Percentiles rank a stretch among this genome's conserved stretches.
phyloP scores from a whole-genome alignment of 2,888 invertebrate species.

The Stegana nigrithorax region DNA sequence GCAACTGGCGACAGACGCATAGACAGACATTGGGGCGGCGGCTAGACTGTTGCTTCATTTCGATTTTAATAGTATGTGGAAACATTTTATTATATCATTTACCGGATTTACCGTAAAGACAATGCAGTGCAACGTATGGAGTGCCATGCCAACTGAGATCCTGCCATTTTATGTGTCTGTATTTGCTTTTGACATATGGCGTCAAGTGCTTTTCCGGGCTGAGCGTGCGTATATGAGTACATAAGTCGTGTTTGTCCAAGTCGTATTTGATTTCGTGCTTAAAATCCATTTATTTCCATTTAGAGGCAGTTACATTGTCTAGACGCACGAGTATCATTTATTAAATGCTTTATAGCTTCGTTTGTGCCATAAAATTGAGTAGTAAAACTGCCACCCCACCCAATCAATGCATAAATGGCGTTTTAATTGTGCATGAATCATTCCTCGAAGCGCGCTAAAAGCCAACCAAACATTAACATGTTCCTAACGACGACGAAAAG shows the following conservation, averaged over 20 bases:
- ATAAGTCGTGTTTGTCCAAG: conserved; percentile 26
- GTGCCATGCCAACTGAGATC: conserved; percentile 33
- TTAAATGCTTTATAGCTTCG: conserved; percentile 57
- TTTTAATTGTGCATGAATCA: no score
- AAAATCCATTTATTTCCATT: conserved; percentile 62
- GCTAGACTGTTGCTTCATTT: conserved; percentile 22
- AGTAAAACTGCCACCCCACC: no score
- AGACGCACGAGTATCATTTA: conserved; percentile 60
- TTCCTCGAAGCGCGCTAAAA: background rate
- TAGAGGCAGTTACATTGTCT: conserved; percentile 60
- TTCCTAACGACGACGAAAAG: no score
- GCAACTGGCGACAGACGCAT: background rate
- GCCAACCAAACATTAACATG: no score
- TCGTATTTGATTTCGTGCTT: conserved; percentile 49
- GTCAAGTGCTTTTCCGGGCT: conserved; percentile 22
- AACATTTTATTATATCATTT: conserved; percentile 37
- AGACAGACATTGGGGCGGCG: background rate
- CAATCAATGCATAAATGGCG: no score
- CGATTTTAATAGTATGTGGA: conserved; percentile 24
- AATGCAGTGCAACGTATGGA: conserved; percentile 52
- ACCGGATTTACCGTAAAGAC: conserved; percentile 37
- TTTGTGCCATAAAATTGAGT: background rate
- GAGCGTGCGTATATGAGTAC: conserved; percentile 14
- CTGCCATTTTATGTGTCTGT: conserved; percentile 19
- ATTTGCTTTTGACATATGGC: conserved; percentile 17